A percentile compares a stretch with the other conserved stretches of the same genome.
These are phyloP conservation scores for Apantesis nais DNA, from an alignment of 2,888 invertebrate genomes.

Conservation along the genomic window DNA sequence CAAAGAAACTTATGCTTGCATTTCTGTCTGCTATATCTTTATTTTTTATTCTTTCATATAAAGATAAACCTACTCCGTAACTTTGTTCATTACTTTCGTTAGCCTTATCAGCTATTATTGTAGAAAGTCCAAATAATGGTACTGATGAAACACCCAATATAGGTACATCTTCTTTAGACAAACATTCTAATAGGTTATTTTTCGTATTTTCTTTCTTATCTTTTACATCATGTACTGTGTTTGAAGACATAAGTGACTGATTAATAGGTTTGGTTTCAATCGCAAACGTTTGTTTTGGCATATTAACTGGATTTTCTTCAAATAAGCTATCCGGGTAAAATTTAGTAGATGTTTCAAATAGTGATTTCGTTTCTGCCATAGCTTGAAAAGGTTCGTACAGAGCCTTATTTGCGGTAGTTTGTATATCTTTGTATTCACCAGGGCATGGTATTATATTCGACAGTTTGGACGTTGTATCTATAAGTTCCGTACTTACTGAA, in stretches of 20 bases:
- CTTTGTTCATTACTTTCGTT: constrained; percentile 39
- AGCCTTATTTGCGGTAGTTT: not conserved
- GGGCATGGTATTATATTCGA: not conserved
- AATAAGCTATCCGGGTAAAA: not conserved
- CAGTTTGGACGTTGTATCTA: not conserved
- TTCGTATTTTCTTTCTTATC: not conserved
- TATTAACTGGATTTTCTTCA: not conserved
- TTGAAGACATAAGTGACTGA: constrained; percentile 8
- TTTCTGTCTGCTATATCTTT: constrained; percentile 38
- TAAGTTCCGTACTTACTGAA: not conserved
- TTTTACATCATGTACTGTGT: not conserved
- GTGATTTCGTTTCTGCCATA: not conserved
- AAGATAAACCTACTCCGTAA: constrained; percentile 30
- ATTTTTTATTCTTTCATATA: constrained; percentile 43
- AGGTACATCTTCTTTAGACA: constrained; percentile 47
- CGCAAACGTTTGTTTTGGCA: constrained; percentile 2
- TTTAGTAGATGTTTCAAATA: constrained; percentile 9
- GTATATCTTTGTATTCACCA: constrained; percentile 7
- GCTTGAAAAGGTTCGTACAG: not conserved
- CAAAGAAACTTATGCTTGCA: constrained; percentile 50
- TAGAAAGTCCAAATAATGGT: constrained; percentile 59
- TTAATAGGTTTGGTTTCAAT: constrained; percentile 9
- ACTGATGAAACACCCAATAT: constrained; percentile 54
- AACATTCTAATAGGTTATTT: constrained; percentile 45
- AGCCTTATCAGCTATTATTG: constrained; percentile 53